A percentile compares a stretch with the other conserved stretches of the same genome.
phyloP scores from a whole-genome alignment of 1,140 invertebrate species.

The Chironomus tepperi region DNA sequence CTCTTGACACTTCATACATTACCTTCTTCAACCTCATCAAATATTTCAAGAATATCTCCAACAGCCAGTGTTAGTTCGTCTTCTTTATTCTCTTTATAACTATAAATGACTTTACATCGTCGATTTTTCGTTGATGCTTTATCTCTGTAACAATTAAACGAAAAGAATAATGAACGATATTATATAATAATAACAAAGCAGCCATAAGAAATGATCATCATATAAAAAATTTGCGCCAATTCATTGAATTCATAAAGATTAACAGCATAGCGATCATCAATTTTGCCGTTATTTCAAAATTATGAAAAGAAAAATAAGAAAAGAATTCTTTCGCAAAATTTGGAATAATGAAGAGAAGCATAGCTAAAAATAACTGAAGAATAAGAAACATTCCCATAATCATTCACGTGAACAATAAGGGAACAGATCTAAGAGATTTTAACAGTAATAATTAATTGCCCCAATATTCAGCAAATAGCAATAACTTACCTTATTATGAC shows the following conservation, averaged over 20 bases:
- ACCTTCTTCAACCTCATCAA: constrained; percentile 58
- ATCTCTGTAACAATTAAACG: constrained; percentile 33
- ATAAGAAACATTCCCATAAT: not conserved
- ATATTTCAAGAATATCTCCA: constrained; percentile 78
- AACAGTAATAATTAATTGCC: not conserved
- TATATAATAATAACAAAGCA: not conserved
- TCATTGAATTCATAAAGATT: not conserved
- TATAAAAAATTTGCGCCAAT: not conserved
- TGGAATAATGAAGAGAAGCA: not conserved
- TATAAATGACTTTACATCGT: constrained; percentile 77
- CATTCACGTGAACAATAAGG: not conserved
- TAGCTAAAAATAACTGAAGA: not conserved
- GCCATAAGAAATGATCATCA: not conserved
- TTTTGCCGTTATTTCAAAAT: not conserved
- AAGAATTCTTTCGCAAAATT: constrained; percentile 1
- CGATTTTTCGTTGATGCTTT: constrained; percentile 46
- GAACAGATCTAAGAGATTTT: not conserved
- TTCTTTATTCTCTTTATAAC: constrained; percentile 82
- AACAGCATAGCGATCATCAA: not conserved
- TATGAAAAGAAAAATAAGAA: not conserved
- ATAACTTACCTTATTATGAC: constrained; percentile 25
- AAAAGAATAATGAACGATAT: not conserved
- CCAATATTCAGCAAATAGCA: not conserved
- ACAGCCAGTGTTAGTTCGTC: constrained; percentile 82
- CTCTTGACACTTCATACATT: too few species aligned